Evolutionary conservation across 2,113 vertebrate species (phyloP), one percentile per base, ranked within the genome.

Genomic region (Mus spicilegus): DNA sequence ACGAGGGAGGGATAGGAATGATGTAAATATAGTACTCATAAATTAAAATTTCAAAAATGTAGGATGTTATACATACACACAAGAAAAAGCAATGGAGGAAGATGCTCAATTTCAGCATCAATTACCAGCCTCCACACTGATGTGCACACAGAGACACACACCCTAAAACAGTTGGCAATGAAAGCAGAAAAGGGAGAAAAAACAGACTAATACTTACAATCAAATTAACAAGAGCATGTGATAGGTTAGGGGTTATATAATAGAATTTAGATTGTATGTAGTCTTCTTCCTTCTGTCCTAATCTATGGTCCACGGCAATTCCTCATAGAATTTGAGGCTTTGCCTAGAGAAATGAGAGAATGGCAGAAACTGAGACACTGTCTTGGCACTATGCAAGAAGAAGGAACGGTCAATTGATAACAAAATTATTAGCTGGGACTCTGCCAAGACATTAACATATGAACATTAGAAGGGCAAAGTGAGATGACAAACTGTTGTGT

Each of bases 361-460:
- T 89, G 93, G 77, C 7, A 58, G 90, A 95, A 94, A 85, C 28
- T 61, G 78, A 94, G 95, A 36, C 11, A 73, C 61, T 87, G 54
- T 72, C 65, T 95, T 96, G 90, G 39, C 58, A 67, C 17, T 82
- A 46, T 8, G 42, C 30, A 90, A n/a, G 58, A 28, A 20, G 39
- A 92, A 90, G 14, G 46, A 56, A 69, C 24, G 39, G 85, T 90
- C 46, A 82, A 89, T 94, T 96, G 93, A 96, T 88, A 61, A 91
- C 51, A 63, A 61, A 93, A 84, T 93, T 54, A 86, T 56, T 95
- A 94, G 89, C 30, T 93, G 87, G 76, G 61, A 90, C 46, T 95
- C 36, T 94, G 87, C 46, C 91, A 92, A 94, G 72, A 80, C 30
- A 85, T 33, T 95, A 95, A 89, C 78, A 28, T 95, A 86, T 88